Base-by-base conservation (phyloP, 2,113 vertebrate genomes). In the Erpornis zantholeuca region DNA sequence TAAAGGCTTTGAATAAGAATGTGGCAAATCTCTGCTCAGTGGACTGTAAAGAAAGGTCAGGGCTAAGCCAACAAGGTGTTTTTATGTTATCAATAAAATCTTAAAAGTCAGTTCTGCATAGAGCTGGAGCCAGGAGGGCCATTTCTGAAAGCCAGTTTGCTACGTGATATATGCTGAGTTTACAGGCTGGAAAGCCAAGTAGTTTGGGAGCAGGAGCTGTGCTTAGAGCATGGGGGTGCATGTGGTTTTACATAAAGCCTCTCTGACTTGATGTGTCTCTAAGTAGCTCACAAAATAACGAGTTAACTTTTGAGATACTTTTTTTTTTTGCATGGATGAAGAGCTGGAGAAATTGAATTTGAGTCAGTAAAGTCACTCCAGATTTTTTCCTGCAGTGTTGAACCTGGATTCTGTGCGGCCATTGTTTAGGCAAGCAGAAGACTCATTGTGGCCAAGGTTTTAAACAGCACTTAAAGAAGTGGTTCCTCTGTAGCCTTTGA, bases 51-150 rank as follows among this genome's bases (percentile, higher is more conserved):
- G 83, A 82, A 65, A 57, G 53, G 70, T 93, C 92, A 90, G 60
- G 70, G 44, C 72, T 91, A 80, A 92, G 92, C 72, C 76, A 97
- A 35, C 7, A 86, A 89, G 60, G 59, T 73, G 50, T 56, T 95
- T 92, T 90, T 86, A 78, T 84, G 60, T 93, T 84, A 77, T 91
- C 82, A 80, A 36, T 93, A 92, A 92, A 89, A 47, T 73, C 64
- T 63, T 92, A n/a, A 40, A 92, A 78, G 64, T 93, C 47, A 25
- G 36, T 63, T 78, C 61, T 92, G 75, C 90, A 35, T 33, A 35
- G 73, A 52, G 44, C 19, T 49, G 70, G 65, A 86, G 59, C 73
- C 24, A 18, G 8, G 17, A 49, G 36, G 72, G 49, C 66, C 70
- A 15, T 65, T 89, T 87, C 36, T 68, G 47, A 79, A 88, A 96